Conservation (phyloP, 2,797 vertebrate genomes). For the Sebastes kiyomatsui region DNA sequence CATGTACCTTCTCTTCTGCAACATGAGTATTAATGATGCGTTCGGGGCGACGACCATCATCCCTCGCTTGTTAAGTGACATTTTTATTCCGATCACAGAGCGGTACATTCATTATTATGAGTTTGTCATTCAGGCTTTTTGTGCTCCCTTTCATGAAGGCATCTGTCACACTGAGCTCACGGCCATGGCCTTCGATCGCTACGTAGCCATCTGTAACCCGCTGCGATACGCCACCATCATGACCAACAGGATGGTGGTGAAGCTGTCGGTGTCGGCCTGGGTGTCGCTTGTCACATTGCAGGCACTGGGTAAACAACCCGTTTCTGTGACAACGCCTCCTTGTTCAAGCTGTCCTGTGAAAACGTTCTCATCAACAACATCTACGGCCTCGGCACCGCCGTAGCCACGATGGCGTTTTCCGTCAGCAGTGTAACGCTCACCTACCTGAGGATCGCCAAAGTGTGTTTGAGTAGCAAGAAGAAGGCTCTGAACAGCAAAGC, state of each 20-base stretch:
- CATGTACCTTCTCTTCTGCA: too few species aligned
- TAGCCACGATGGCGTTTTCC: slow-evolving; percentile 55
- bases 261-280: slow-evolving; percentile 58
- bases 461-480: slow-evolving; percentile 69
- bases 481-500: slow-evolving; percentile 55
- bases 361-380: slow-evolving; percentile 47
- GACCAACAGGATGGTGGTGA: slow-evolving; percentile 70
- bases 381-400: slow-evolving; percentile 60
- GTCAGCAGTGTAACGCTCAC: slow-evolving; percentile 65
- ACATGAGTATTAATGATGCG: too few species aligned
- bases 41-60: too few species aligned
- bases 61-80: too few species aligned
- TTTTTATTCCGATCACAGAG: too few species aligned
- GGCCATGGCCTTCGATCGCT: background rate
- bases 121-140: too few species aligned
- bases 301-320: background rate
- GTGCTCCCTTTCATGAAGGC: too few species aligned
- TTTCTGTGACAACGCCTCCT: too few species aligned
- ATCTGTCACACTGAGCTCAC: too few species aligned
- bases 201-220: slow-evolving; percentile 83
- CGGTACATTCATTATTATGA: too few species aligned
- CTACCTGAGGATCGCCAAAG: slow-evolving; percentile 72
- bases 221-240: slow-evolving; percentile 78
- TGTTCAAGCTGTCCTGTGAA: too few species aligned
- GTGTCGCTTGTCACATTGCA: slow-evolving; percentile 78